Evolutionary conservation across 2,888 invertebrate genomes (phyloP).

Genomic region (Aleiodes testaceus): DNA sequence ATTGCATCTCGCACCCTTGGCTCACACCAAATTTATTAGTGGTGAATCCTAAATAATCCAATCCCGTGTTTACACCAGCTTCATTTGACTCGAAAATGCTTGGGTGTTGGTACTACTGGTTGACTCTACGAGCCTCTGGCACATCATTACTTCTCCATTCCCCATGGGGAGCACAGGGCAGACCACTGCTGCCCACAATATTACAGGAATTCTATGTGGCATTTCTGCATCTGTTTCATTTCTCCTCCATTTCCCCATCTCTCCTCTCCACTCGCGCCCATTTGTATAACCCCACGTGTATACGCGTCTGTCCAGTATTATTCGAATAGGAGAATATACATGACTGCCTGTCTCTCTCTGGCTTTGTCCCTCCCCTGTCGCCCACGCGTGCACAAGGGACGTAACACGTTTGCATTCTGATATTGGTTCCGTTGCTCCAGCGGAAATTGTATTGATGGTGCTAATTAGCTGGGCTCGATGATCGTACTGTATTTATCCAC

Average conservation of each 20-base stretch:
- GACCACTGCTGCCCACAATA: constrained; percentile 61
- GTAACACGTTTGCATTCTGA: constrained; percentile 54
- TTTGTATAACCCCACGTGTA: constrained; percentile 41
- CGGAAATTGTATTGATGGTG: constrained; percentile 64
- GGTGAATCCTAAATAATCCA: constrained; percentile 55
- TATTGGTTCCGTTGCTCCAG: constrained; percentile 61
- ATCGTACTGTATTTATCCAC: constrained; percentile 8
- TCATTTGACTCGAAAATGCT: constrained; percentile 52
- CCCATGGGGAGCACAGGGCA: constrained; percentile 55
- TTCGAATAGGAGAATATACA: constrained; percentile 39
- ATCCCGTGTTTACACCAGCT: constrained; percentile 56
- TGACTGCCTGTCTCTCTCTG: constrained; percentile 43
- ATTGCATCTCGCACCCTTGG: constrained; percentile 6
- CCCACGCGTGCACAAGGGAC: constrained; percentile 40
- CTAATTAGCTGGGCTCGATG: constrained; percentile 63
- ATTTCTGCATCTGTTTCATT: constrained; percentile 38
- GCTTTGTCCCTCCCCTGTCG: constrained; percentile 51
- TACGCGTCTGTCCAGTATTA: constrained; percentile 42
- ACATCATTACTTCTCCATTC: constrained; percentile 64
- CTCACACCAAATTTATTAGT: constrained; percentile 38
- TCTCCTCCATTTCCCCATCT: constrained; percentile 36
- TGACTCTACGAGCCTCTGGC: constrained; percentile 50
- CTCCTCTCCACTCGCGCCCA: constrained; percentile 35
- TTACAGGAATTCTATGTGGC: constrained; percentile 62
- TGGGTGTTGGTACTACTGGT: constrained; percentile 32